Evolutionary conservation across 2,113 vertebrate species (phyloP).

Genomic region (Anas platyrhynchos): DNA sequence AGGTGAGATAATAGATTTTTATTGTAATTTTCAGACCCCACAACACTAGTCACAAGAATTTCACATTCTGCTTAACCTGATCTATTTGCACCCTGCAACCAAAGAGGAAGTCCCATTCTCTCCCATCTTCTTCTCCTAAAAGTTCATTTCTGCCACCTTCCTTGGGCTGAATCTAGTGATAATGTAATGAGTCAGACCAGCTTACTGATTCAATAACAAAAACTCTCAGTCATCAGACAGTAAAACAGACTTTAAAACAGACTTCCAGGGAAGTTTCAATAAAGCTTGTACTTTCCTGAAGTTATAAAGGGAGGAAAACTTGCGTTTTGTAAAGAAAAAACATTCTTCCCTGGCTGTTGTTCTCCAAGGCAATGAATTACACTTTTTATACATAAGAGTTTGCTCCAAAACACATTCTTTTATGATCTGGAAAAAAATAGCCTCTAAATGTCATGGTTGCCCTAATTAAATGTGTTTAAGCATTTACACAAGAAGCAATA

Average conservation of each 20-base stretch:
- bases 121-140: background rate
- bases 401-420: background rate
- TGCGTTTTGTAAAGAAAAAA: background rate
- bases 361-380: background rate
- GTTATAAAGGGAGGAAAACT: background rate
- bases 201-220: background rate
- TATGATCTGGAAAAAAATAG: background rate
- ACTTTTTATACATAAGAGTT: background rate
- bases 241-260: background rate
- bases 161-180: background rate
- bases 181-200: background rate
- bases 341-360: background rate
- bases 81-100: background rate
- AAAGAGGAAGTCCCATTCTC: background rate
- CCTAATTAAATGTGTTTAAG: background rate
- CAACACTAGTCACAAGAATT: background rate
- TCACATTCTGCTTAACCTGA: background rate
- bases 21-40: background rate
- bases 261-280: background rate
- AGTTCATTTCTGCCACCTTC: background rate
- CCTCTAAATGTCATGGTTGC: background rate
- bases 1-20: background rate
- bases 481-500: background rate
- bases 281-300: background rate
- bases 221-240: rapidly evolving